phyloP scores from a whole-genome alignment of 2,797 vertebrate genomes.

The Leucoraja ocellata region DNA sequence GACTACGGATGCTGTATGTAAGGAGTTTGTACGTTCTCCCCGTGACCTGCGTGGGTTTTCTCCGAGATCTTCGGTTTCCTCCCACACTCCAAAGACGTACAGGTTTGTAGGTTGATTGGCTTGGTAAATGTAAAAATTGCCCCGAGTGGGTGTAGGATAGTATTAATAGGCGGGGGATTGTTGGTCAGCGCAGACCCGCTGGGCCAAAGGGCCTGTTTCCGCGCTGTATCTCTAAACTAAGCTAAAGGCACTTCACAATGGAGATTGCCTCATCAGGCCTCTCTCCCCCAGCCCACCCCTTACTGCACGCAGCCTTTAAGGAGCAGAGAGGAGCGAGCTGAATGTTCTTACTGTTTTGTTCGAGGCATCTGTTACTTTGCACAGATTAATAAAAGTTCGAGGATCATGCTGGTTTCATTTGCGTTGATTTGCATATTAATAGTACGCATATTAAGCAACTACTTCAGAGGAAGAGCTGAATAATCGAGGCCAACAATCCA shows the following conservation, averaged over 20 bases:
- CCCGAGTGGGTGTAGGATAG: too few relatives aligned
- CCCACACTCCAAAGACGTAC: too few relatives aligned
- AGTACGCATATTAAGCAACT: slow-evolving; percentile 94
- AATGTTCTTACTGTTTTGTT: slow-evolving; percentile 23
- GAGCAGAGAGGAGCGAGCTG: neutral
- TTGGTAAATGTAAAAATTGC: too few relatives aligned
- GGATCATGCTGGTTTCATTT: slow-evolving; percentile 67
- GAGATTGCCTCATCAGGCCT: slow-evolving; percentile 10
- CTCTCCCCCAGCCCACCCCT: neutral
- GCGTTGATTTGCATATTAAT: slow-evolving; percentile 95
- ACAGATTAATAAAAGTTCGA: slow-evolving; percentile 65
- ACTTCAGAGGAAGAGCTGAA: slow-evolving; percentile 92
- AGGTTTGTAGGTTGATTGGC: too few relatives aligned
- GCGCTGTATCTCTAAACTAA: too few relatives aligned
- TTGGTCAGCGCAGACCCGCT: too few relatives aligned
- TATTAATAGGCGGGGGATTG: too few relatives aligned
- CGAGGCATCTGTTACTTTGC: slow-evolving; percentile 70
- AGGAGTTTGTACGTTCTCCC: too few relatives aligned
- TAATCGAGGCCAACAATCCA: slow-evolving; percentile 88
- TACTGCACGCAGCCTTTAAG: neutral
- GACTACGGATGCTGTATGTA: too few relatives aligned
- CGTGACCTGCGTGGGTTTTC: too few relatives aligned
- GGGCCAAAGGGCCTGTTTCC: too few relatives aligned
- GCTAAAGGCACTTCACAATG: neutral
- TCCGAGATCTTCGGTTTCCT: too few relatives aligned